Evolutionary conservation across 1,140 invertebrate species (phyloP), one percentile per base, ranked within the genome.

Genomic region (Drosophila albomicans): DNA sequence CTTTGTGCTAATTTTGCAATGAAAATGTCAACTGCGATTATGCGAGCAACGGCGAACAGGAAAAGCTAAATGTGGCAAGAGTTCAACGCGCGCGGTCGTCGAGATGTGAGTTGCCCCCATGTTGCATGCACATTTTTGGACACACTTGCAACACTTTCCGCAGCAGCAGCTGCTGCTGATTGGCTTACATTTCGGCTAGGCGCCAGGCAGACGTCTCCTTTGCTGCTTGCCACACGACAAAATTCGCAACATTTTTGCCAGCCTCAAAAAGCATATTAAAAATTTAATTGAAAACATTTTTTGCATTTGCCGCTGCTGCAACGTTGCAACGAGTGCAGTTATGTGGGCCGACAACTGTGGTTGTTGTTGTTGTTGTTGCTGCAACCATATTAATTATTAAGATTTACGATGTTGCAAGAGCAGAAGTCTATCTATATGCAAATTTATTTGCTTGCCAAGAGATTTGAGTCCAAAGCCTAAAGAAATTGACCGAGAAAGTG

Each of bases 1-100:
- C 82, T 86, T 78, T 70, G 75, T 79, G 79, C 78, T 86, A 86
- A 86, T 86, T 84, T 81, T 45, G 81, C 78, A 57, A 85, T 85
- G 82, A 81, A 85, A 85, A 85, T 75, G 81, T 85, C 81, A 85
- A 84, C 82, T 62, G 59, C 62, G 77, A 84, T 84, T 82, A 82
- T 84, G 81, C 72, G 72, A 57, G 41, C 38, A 41, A 6, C 54
- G 41, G 30, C 38, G 46, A 54, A 46, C 70, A 51, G 10, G 52
- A 49, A 38, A 68, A 54, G 25, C 13, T 16, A 6, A 41, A 57
- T 41, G 35, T 38, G 54, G 54, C 54, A 57, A 57, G 15, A 57
- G 32, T 57, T 54, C 28, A 35, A 30, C 28, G 20, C 8, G 51
- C 28, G 20, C 8, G 10, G 10, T 25, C 48, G 20, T 49, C 48